These are phyloP conservation scores for Peucedramus taeniatus DNA, from an alignment of 2,113 vertebrate species.

Conservation along the genomic window DNA sequence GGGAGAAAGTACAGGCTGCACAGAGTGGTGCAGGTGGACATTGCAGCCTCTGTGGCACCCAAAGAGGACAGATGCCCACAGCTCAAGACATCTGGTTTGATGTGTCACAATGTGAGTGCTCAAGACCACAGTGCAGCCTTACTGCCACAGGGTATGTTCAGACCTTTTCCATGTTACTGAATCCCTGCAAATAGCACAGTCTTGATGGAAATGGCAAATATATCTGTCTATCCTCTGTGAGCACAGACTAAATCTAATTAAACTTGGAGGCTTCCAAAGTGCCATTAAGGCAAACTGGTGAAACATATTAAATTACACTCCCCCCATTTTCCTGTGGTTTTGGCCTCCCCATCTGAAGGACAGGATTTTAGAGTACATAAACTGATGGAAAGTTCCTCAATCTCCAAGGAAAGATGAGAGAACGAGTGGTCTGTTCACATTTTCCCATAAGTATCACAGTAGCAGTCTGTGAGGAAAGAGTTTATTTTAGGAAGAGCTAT, in stretches of 20 bases:
- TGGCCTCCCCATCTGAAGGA: background rate
- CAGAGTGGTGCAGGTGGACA: background rate
- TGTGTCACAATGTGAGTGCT: background rate
- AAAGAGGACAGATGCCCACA: background rate
- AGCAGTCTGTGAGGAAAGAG: slow-evolving; percentile 51
- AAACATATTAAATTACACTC: slow-evolving; percentile 1
- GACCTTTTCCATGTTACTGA: background rate
- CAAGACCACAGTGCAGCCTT: background rate
- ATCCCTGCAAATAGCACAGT: background rate
- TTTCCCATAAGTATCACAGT: slow-evolving; percentile 38
- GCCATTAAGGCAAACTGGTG: slow-evolving; percentile 25
- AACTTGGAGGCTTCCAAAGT: slow-evolving; percentile 15
- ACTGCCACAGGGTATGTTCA: background rate
- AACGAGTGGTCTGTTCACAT: slow-evolving; percentile 32
- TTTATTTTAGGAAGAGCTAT: slow-evolving; percentile 73
- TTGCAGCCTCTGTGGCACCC: fast-evolving
- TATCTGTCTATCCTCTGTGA: slow-evolving; percentile 32
- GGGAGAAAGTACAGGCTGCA: background rate
- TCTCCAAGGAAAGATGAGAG: slow-evolving; percentile 7
- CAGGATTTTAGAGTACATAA: background rate
- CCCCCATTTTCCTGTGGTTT: slow-evolving; percentile 21
- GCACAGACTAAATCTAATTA: slow-evolving; percentile 45
- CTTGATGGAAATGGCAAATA: slow-evolving; percentile 10
- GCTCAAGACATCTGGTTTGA: background rate
- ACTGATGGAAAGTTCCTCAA: slow-evolving; percentile 33